Base-by-base conservation (phyloP, 2,888 invertebrate genomes). In the Parnassius apollo region DNA sequence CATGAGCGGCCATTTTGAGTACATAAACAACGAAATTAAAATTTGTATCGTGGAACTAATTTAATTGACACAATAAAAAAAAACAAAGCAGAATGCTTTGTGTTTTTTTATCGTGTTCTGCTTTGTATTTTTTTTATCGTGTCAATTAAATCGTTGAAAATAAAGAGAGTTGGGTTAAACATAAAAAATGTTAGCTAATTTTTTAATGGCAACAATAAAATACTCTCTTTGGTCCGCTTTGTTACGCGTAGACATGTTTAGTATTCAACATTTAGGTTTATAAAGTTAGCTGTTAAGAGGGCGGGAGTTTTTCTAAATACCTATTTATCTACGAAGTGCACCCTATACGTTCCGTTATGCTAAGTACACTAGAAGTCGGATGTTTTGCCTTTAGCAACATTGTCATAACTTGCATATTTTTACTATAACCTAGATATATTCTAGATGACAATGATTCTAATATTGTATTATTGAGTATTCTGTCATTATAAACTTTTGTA, bases 201-300 rank as follows among this genome's bases (percentile, higher is more conserved):
- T 35, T 25, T 35, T 35, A 35, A 35, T 35, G 35, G 7, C 4
- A 35, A 4, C 35, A 7, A 4, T 35, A 35, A 35, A 35, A 35
- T 35, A 35, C 35, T 42, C 46, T 13, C n/a, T 66, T 55, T 63
- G 69, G 64, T 65, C 65, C 61, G 66, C 67, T 69, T 69, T 73
- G 73, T 70, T 69, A 68, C 62, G 61, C 57, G 66, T 63, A 67
- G 62, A 64, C 69, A 9, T 25, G 44, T 67, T 75, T 77, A 82
- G 78, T 78, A 76, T 78, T 78, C 74, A 72, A 75, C 67, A 74
- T 76, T 75, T 82, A 80, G 77, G 68, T 72, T 74, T 72, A 73
- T 66, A 67, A 72, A 49, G 57, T 46, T 85, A 84, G 77, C 63
- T 67, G 54, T 76, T 81, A 85, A 86, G 83, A 72, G 71, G 79